Evolutionary conservation across 1,140 invertebrate genomes (phyloP).

Genomic region (Samia ricini): DNA sequence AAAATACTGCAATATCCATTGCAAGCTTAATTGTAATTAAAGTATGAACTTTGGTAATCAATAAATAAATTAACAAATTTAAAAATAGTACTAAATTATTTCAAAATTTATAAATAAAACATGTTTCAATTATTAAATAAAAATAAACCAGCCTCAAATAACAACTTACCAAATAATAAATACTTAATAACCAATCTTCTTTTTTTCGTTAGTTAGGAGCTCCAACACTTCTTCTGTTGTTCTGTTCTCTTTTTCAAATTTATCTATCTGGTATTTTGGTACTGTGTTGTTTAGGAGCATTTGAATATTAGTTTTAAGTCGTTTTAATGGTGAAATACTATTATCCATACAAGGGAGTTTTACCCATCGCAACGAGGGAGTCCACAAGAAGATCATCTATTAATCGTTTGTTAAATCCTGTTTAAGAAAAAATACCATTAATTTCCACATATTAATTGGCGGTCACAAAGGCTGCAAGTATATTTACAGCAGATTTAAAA

Average conservation of each 20-base stretch:
- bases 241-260: constrained; percentile 84
- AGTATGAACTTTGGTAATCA: not conserved
- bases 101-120: not conserved
- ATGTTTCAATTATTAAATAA: not conserved
- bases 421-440: not conserved
- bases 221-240: constrained; percentile 88
- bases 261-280: constrained; percentile 86
- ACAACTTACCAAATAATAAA: constrained; percentile 1
- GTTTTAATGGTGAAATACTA: constrained; percentile 77
- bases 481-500: not conserved
- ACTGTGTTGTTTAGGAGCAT: constrained; percentile 89
- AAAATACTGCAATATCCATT: not conserved
- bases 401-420: constrained; percentile 84
- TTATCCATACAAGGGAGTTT: constrained; percentile 80
- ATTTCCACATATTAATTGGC: not conserved
- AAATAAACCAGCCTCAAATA: not conserved
- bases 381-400: constrained; percentile 90
- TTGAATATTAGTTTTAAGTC: constrained; percentile 85
- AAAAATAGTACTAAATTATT: not conserved
- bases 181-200: constrained; percentile 21
- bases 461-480: not conserved
- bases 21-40: not conserved
- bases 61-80: not conserved
- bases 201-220: constrained; percentile 79
- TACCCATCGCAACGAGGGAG: constrained; percentile 85